Percentiles rank a stretch among this genome's conserved stretches.
Evolutionary conservation across 2,888 invertebrate genomes (phyloP).

Genomic region (Agriotes lineatus): DNA sequence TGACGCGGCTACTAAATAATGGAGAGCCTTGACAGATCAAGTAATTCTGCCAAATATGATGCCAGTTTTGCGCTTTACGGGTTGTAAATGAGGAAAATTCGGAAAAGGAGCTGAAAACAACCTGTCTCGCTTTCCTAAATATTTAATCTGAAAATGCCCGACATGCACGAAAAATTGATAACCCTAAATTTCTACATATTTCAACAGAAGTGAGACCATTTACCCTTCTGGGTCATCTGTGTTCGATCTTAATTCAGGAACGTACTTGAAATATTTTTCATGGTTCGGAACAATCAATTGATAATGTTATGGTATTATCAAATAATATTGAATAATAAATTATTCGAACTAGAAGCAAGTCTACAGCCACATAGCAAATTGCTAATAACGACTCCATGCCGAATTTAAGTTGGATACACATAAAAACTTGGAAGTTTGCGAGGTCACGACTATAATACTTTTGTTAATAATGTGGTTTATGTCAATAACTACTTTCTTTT

Average conservation of each 20-base stretch:
- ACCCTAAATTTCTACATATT: background rate
- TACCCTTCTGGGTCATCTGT: background rate
- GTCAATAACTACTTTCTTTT: too few relatives aligned
- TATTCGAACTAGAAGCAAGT: too few relatives aligned
- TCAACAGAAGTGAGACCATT: background rate
- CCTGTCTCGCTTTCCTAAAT: background rate
- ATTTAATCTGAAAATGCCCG: conserved; percentile 9
- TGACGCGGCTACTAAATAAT: too few relatives aligned
- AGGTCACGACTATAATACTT: too few relatives aligned
- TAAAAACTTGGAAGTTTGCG: too few relatives aligned
- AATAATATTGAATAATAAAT: too few relatives aligned
- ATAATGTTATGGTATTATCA: too few relatives aligned
- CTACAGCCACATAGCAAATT: too few relatives aligned
- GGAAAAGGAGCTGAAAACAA: background rate
- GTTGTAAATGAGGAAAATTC: background rate
- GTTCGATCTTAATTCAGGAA: background rate
- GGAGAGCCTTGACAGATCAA: background rate
- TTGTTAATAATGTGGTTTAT: too few relatives aligned
- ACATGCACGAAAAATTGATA: conserved; percentile 9
- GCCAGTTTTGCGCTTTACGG: background rate
- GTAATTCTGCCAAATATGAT: background rate
- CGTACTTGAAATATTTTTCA: background rate
- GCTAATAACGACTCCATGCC: too few relatives aligned
- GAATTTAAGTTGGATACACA: too few relatives aligned
- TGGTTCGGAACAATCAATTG: too few relatives aligned